Base-by-base conservation (phyloP, 2,113 vertebrate genomes). In the Equus quagga region DNA sequence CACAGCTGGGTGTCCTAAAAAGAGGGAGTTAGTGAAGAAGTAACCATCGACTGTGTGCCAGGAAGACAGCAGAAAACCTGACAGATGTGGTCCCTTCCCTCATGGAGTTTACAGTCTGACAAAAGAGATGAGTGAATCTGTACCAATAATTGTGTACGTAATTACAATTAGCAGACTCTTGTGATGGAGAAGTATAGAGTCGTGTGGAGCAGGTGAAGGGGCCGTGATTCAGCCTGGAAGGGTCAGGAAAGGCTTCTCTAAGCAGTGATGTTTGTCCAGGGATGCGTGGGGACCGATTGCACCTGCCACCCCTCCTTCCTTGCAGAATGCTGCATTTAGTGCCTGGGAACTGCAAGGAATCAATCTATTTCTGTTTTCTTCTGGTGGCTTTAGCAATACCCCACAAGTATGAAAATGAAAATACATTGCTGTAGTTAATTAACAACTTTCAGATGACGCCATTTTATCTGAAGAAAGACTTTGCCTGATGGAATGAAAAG, bases 251-350 rank as follows among this genome's bases (percentile, higher is more conserved):
- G 72, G 31, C 46, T 78, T 75, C 79, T 62, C 33, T 21, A 3
- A 67, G 65, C 83, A 62, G 13, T 18, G 23, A 15, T 4, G 3
- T 54, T 75, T 51, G 60, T 64, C 81, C 54, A 6, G 4, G 31
- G 7, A 24, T 33, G 31, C 1, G 0, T 36, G 36, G 64, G 17
- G 15, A 28, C 17, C 49, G 2, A 60, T 80, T 46, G 4, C 18
- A 33, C 14, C n/a, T 10, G 8, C 13, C 10, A 0, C 13, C n/a
- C 21, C 51, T 17, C 10, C 28, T 64, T 8, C 81, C n/a, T 17
- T 21, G 21, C 2, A 2, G 36, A 15, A 23, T 5, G 23, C 56
- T 49, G 2, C 8, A 5, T 11, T 46, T 14, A 24, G 24, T n/a
- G 33, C 31, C 62, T 44, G 9, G 21, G 78, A 62, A 14, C 41